Base-by-base conservation (phyloP, 2,113 vertebrate genomes). In the Passer domesticus region DNA sequence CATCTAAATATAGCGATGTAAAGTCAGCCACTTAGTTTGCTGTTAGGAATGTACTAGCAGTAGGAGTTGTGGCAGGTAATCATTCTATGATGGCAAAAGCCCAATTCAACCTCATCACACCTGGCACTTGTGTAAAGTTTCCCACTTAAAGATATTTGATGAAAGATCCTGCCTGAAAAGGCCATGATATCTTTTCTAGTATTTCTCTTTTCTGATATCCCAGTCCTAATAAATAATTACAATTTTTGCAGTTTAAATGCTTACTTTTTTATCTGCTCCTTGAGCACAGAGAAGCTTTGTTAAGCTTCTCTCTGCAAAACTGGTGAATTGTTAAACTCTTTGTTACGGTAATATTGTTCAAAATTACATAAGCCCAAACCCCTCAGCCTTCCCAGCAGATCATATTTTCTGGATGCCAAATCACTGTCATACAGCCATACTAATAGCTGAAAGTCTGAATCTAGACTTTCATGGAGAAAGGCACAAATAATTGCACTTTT, bases 71-170 rank as follows among this genome's bases (percentile, higher is more conserved):
- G 23, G n/a, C 1, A 3, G 35, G 9, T 27, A 35, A 9, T 21
- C 2, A 1, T 56, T 35, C 37, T 0, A 0, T 37, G 37, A 9
- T 14, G 7, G 16, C n/a, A 46, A 22, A 67, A 56, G 17, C 22
- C 11, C 10, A 75, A 7, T 31, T 80, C 30, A 73, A 10, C 44
- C 33, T 50, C 7, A 24, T 87, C 13, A 46, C 35, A 31, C 13
- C 11, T 55, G 28, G 14, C 16, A 46, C 17, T 76, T 28, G 2
- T 28, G 25, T 5, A 39, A 72, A 21, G 53, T 80, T 53, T 63
- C 35, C 39, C 35, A 35, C 10, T 4, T 37, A 37, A n/a, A 44
- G 3, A 19, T 49, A 28, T 89, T 47, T 37, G 14, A 39, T 7
- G 17, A 70, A 70, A 50, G 18, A 21, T 35, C 6, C 12, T 52